Evolutionary conservation across 2,888 invertebrate genomes (phyloP), one percentile per base, ranked within the genome.

Genomic region (Leucania comma): DNA sequence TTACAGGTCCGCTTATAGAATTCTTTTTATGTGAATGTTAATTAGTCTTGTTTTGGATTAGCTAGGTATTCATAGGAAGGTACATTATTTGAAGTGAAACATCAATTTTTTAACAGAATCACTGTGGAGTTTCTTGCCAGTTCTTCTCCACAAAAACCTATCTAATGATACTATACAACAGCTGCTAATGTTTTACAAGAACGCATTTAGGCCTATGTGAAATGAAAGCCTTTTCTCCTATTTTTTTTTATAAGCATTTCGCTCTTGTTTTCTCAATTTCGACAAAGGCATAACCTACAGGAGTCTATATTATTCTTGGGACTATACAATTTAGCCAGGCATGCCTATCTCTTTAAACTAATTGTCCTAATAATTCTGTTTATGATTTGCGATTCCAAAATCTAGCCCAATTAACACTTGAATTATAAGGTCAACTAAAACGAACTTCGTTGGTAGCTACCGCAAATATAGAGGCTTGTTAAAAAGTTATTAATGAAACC

Each of bases 401-500:
- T 24, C 63, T 22, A 48, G 22, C 10, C 12, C 29, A 6, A n/a
- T 32, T 26, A 32, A 53, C 10, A 10, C 8, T n/a, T 48, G 24
- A 50, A 38, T 3, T 24, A 42, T 35, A 57, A 42, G 35, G n/a
- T 38, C 12, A 57, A 38, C 20, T 51, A 12, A 22, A 51, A 48
- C 38, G 32, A 29, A 26, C 32, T 42, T 70, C 10, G 46, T 53
- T 53, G 38, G 12, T 22, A 17, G 71, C 56, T 78, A 51, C 59
- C n/a, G 26, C 50, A 35, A 58, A 63, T 63, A 74, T 51, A 10
- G 3, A 35, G 29, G n/a, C 26, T 24, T 58, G 17, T 38, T 58
- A 54, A 26, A 17, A 20, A 66, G 32, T 62, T 61, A 78, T 58
- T 61, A 72, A 66, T 62, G 35, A n/a, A 35, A 42, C n/a, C 10